Evolutionary conservation across 37 sponge, comb jelly and placozoan species (phyloP).

Genomic region (Ianthella basta): DNA sequence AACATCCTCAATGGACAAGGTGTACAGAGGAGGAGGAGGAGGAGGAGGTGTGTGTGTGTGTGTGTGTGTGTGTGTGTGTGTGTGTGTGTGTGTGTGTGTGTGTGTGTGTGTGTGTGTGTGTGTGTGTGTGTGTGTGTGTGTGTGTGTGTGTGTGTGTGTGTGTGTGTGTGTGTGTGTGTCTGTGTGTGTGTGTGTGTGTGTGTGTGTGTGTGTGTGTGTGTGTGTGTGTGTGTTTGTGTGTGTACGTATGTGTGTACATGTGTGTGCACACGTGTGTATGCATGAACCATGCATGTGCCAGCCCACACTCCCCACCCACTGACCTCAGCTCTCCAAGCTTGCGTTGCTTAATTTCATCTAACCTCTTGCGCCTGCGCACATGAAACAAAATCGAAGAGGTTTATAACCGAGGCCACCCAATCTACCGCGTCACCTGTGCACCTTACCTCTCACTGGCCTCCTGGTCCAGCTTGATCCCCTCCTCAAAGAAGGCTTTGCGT

Average conservation of each 20-base stretch:
- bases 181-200: not conserved
- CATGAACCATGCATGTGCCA: not conserved
- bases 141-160: no score
- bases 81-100: not conserved
- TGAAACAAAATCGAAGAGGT: not conserved
- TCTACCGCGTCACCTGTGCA: no score
- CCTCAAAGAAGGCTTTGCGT: slow-evolving; percentile 93
- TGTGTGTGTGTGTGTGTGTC: slow-evolving; percentile 4
- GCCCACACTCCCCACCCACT: not conserved
- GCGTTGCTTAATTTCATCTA: slow-evolving; percentile 95
- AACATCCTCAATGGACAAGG: no score
- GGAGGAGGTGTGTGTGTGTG: slow-evolving; percentile 15
- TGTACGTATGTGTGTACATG: no score
- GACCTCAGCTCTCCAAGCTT: slow-evolving; percentile 82
- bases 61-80: not conserved
- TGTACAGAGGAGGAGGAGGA: no score
- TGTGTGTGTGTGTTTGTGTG: not conserved
- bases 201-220: not conserved
- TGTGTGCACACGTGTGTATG: not conserved
- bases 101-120: not conserved
- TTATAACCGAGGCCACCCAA: not conserved
- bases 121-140: no score
- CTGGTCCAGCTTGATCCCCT: slow-evolving; percentile 93
- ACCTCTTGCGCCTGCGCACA: slow-evolving; percentile 59
- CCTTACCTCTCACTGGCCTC: slow-evolving; percentile 93